Evolutionary conservation across 2,888 invertebrate genomes (phyloP).

Genomic region (Yponomeuta plumbellus): DNA sequence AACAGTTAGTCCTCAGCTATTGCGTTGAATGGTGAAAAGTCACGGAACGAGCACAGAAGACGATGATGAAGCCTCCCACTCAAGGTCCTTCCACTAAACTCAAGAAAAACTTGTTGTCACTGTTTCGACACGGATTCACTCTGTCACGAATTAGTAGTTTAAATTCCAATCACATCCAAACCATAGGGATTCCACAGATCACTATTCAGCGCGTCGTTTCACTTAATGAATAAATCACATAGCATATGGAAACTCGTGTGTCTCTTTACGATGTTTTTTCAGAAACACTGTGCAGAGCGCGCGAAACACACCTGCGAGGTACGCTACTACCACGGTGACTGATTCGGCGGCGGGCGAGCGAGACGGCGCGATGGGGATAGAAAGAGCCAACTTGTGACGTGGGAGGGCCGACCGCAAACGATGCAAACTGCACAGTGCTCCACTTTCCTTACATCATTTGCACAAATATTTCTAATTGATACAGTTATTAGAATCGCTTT

Average conservation of each 20-base stretch:
- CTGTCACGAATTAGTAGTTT: constrained; percentile 32
- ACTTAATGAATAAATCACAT: constrained; percentile 16
- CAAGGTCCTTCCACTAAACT: constrained; percentile 60
- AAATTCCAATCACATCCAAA: constrained; percentile 26
- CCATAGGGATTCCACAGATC: neutral
- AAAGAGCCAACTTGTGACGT: constrained; percentile 56
- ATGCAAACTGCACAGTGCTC: constrained; percentile 60
- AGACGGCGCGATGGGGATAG: constrained; percentile 53
- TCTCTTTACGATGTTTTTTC: constrained; percentile 49
- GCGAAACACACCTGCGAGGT: constrained; percentile 52
- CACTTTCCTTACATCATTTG: constrained; percentile 35
- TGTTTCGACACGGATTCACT: constrained; percentile 53
- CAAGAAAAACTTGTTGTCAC: constrained; percentile 66
- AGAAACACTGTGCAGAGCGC: constrained; percentile 28
- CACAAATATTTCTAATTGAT: constrained; percentile 25
- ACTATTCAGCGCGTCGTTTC: constrained; percentile 6
- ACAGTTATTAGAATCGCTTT: constrained; percentile 17
- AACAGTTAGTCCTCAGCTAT: neutral
- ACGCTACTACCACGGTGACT: constrained; percentile 63
- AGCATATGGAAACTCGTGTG: constrained; percentile 40
- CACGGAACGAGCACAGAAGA: constrained; percentile 37
- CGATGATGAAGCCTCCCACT: constrained; percentile 62
- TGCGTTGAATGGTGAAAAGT: constrained; percentile 32
- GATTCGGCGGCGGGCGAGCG: constrained; percentile 52
- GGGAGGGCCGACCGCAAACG: constrained; percentile 64